Percentiles rank a stretch among this genome's conserved stretches.
These are phyloP conservation scores for Drosophila phalerata DNA, from an alignment of 2,888 invertebrate genomes.

Conservation along the genomic window DNA sequence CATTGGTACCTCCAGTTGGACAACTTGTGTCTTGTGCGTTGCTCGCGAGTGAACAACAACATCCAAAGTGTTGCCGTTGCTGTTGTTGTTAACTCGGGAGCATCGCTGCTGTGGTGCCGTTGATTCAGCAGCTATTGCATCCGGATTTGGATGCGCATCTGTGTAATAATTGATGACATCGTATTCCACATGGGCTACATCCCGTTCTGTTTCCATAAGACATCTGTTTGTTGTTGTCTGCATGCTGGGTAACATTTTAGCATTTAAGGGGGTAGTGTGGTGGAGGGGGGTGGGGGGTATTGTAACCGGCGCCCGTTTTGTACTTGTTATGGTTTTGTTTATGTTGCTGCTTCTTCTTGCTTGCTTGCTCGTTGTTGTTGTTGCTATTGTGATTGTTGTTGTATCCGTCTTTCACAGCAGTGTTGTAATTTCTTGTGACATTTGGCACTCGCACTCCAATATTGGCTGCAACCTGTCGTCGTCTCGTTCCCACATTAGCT, in stretches of 20 bases:
- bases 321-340: slow-evolving; percentile 65
- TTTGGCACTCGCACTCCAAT: slow-evolving; percentile 73
- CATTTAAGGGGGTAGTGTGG: slow-evolving; percentile 26
- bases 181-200: slow-evolving; percentile 65
- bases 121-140: slow-evolving; percentile 14
- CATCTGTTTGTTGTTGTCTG: slow-evolving; percentile 45
- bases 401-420: slow-evolving; percentile 49
- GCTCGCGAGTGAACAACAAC: slow-evolving; percentile 55
- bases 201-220: slow-evolving; percentile 51
- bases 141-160: slow-evolving; percentile 36
- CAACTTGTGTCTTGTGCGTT: slow-evolving; percentile 17
- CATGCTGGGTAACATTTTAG: slow-evolving; percentile 64
- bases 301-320: slow-evolving; percentile 49
- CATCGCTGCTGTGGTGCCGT: slow-evolving; percentile 30
- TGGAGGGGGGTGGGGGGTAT: background rate
- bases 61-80: slow-evolving; percentile 47
- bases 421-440: slow-evolving; percentile 74
- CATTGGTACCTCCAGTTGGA: slow-evolving; percentile 12
- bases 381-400: slow-evolving; percentile 42
- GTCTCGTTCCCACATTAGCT: slow-evolving; percentile 60
- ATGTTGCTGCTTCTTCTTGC: slow-evolving; percentile 63
- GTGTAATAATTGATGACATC: slow-evolving; percentile 69
- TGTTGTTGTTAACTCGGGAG: slow-evolving; percentile 51
- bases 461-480: slow-evolving; percentile 39
- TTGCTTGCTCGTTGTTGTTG: slow-evolving; percentile 29